Base-by-base conservation (phyloP, 2,797 vertebrate species). In the Tympanoctomys barrerae region DNA sequence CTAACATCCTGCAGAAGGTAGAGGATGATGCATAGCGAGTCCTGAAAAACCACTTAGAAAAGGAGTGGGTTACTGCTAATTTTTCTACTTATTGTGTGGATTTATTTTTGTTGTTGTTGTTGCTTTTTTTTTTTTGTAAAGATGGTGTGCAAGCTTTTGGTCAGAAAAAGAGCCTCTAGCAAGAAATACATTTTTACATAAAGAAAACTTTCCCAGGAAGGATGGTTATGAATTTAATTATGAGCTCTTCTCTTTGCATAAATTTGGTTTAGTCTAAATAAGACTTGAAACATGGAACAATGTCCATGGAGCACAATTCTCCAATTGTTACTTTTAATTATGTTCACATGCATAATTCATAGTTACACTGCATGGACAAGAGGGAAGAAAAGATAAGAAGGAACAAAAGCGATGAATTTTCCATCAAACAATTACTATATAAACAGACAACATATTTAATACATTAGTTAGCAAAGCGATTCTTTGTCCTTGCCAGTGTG, bases 301-400 rank as follows among this genome's bases (percentile, higher is more conserved):
- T 96, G 94, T 96, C 97, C 97, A 78, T 91, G 39, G 92, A 97
- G 87, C 97, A 97, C 96, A 97, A 98, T 97, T 97, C 93, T 93
- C 87, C 97, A 96, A 94, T 98, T 98, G 96, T 97, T 98, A 96
- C 91, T 97, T 97, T 98, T 98, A 98, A 97, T 98, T 98, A 96
- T 66, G 71, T 97, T 97, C 97, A 70, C 93, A 96, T 98, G 94
- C 96, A 97, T 98, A 97, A 98, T 98, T 98, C 96, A 98, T 97
- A 98, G 97, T 97, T 96, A 92, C 61, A 90, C 70, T 96, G 96
- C 87, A 89, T 87, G 91, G 96, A 95, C 11, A 89, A 97, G 96
- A 97, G 78, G 73, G 59, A 97, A 97, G 85, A 94, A 98, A 96
- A 93, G 92, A 93, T 90, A 97, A 97, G 96, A 96, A 52, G 94